Evolutionary conservation across 2,888 invertebrate genomes (phyloP).

Genomic region (Drosophila greeni): DNA sequence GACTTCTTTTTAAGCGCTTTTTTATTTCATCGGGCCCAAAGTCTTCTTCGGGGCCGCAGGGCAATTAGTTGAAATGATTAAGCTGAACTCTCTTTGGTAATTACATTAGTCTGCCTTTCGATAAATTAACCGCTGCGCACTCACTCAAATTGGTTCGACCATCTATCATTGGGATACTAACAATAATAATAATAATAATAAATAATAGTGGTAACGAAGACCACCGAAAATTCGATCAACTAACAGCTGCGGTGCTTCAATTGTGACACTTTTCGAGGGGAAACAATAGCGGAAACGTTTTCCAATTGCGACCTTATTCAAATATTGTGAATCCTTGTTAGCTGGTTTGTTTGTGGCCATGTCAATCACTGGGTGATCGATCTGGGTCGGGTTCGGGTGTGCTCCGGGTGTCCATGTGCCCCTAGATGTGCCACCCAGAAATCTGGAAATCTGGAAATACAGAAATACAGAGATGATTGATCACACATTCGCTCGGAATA

Average conservation of each 20-base stretch:
- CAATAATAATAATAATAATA: conserved; percentile 35
- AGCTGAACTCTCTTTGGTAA: conserved; percentile 66
- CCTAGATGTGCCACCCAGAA: conserved; percentile 48
- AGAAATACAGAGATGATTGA: conserved; percentile 61
- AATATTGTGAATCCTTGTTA: conserved; percentile 45
- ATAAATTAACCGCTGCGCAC: conserved; percentile 69
- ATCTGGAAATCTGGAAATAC: conserved; percentile 14
- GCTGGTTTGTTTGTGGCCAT: conserved; percentile 39
- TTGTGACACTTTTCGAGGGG: conserved; percentile 38
- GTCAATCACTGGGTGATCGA: conserved; percentile 51
- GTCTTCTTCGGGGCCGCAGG: conserved; percentile 31
- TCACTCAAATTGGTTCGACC: conserved; percentile 69
- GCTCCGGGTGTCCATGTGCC: conserved; percentile 1
- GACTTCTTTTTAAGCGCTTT: conserved; percentile 66
- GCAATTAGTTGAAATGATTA: conserved; percentile 76
- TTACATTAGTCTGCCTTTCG: conserved; percentile 71
- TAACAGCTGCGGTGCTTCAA: conserved; percentile 55
- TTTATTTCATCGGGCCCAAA: conserved; percentile 50
- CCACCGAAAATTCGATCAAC: conserved; percentile 40
- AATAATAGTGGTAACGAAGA: conserved; percentile 30
- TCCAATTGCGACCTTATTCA: conserved; percentile 42
- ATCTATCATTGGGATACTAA: conserved; percentile 62
- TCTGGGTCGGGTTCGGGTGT: conserved; percentile 31
- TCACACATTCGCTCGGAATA: conserved; percentile 26
- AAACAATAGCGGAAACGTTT: conserved; percentile 42